phyloP scores from a whole-genome alignment of 2,888 invertebrate species.

The Mythimna loreyi region DNA sequence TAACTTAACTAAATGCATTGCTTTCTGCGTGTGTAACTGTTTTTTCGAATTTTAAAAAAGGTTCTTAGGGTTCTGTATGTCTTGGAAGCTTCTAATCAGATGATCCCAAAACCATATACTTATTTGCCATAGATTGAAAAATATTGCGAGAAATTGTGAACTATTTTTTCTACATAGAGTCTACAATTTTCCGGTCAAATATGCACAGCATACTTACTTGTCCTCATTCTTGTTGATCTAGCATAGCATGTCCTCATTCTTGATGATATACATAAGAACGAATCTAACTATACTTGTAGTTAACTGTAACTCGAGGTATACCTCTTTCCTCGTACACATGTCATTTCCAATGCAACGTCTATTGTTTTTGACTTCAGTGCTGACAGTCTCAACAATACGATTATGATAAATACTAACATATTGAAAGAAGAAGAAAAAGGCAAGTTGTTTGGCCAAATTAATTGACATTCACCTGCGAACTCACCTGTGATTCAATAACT shows the following conservation, averaged over 20 bases:
- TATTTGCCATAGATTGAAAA: too few relatives aligned
- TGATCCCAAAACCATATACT: too few relatives aligned
- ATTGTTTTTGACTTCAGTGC: background rate
- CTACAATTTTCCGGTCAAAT: background rate
- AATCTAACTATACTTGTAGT: background rate
- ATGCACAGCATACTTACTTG: background rate
- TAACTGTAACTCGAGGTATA: too few relatives aligned
- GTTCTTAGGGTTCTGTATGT: slow-evolving; percentile 33
- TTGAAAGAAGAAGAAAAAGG: background rate
- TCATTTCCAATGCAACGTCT: background rate
- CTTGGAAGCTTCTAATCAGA: background rate
- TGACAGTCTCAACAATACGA: background rate
- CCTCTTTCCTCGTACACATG: background rate
- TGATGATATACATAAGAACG: background rate
- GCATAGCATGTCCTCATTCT: too few relatives aligned
- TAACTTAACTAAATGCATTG: slow-evolving; percentile 49
- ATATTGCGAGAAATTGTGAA: too few relatives aligned
- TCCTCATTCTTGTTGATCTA: background rate
- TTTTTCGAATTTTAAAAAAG: slow-evolving; percentile 25
- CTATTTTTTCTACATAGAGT: too few relatives aligned
- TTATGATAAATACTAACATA: background rate
- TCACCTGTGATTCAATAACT: slow-evolving; percentile 2
- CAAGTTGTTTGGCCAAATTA: background rate
- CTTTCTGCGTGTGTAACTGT: slow-evolving; percentile 55
- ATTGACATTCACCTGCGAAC: slow-evolving; percentile 1